Base-by-base conservation (phyloP, 2,113 vertebrate genomes). In the Anolis sagrei region DNA sequence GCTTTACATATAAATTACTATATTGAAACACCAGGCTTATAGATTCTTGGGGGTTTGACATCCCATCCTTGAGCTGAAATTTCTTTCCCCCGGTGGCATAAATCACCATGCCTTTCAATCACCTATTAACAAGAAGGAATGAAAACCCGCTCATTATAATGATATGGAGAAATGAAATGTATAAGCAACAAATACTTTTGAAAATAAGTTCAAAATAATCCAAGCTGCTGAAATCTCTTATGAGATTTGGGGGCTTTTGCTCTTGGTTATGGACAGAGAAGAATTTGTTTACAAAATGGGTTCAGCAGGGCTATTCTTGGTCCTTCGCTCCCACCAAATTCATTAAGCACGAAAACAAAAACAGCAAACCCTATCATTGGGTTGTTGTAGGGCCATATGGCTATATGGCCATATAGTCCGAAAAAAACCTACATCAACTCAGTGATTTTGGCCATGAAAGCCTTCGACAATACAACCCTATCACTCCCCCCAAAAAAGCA, bases 41-140 rank as follows among this genome's bases (percentile, higher is more conserved):
- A 84, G 72, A 84, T 79, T 92, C 68, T 90, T 94, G 74, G 32
- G 76, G 74, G 84, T 87, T 87, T 92, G 48, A 61, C 85, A 88
- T 76, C 76, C 80, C 75, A 92, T n/a, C 80, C 89, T 82, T 85
- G 81, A 2, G 64, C 44, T 90, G 72, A 73, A 84, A 79, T 44
- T 88, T 81, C 64, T 69, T 86, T 93, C 92, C 82, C 84, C 39
- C 83, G 85, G 82, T 83, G 86, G 81, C 64, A 86, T 85, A 90
- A 91, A 91, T 58, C 86, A 89, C 87, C 89, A 79, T 88, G 78
- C 89, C 82, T 74, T 76, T 93, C 83, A 85, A 89, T 7, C 27
- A 84, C 76, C 48, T 87, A 90, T 25, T 48, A 93, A 87, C 83
- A 88, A 74, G 18, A 79, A 23, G 80, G 48, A 83, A 82, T 83